These are phyloP conservation scores for Thalpophila matura DNA, from an alignment of 2,888 invertebrate species.

Conservation along the genomic window DNA sequence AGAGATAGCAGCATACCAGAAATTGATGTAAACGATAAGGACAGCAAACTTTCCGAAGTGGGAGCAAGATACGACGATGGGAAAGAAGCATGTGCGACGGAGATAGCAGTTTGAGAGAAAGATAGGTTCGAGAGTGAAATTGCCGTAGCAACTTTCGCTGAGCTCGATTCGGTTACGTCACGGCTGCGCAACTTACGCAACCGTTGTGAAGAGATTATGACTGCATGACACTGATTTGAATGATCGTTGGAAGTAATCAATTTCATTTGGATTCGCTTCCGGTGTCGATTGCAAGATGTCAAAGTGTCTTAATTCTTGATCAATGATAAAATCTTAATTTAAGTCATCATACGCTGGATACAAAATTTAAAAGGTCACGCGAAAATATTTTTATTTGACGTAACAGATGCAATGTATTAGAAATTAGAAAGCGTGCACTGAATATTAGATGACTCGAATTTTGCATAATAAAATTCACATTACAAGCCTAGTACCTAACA, in stretches of 20 bases:
- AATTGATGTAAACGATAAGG: conserved; percentile 69
- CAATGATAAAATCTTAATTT: conserved; percentile 28
- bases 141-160: conserved; percentile 88
- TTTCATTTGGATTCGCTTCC: conserved; percentile 79
- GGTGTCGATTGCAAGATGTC: conserved; percentile 65
- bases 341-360: conserved; percentile 2
- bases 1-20: conserved; percentile 73
- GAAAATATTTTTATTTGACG: conserved; percentile 8
- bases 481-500: conserved; percentile 25
- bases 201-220: conserved; percentile 82
- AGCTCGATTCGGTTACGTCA: conserved; percentile 89
- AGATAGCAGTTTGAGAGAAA: conserved; percentile 79
- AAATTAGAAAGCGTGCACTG: conserved; percentile 50
- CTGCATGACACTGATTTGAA: conserved; percentile 87
- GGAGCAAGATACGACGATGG: conserved; percentile 67
- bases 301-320: conserved; percentile 46
- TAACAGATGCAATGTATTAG: conserved; percentile 44
- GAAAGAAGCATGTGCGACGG: conserved; percentile 67
- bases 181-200: conserved; percentile 80
- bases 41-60: conserved; percentile 69
- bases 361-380: conserved; percentile 28
- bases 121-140: conserved; percentile 87
- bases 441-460: conserved; percentile 25
- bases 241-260: conserved; percentile 84
- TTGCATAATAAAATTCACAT: conserved; percentile 30